These are phyloP conservation scores for Spatulosminthurus flaviceps DNA, from an alignment of 2,888 invertebrate genomes.

Conservation along the genomic window DNA sequence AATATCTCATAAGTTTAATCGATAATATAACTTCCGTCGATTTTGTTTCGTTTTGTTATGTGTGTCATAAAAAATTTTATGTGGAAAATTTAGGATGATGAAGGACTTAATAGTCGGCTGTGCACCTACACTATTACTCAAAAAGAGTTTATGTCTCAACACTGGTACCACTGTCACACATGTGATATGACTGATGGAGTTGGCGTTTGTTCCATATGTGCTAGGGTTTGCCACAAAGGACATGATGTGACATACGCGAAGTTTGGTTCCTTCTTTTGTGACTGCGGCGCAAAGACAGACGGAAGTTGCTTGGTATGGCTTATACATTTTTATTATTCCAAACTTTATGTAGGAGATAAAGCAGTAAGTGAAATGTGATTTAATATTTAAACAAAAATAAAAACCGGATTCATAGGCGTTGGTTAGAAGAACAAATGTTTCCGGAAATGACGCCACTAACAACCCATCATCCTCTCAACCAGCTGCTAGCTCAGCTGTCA, in stretches of 20 bases:
- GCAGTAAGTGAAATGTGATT: background rate
- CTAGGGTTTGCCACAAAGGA: slow-evolving; percentile 93
- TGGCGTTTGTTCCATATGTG: slow-evolving; percentile 97
- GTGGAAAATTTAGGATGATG: too few species aligned
- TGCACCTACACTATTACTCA: slow-evolving; percentile 97
- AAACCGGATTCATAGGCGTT: slow-evolving; percentile 35
- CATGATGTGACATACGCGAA: slow-evolving; percentile 98
- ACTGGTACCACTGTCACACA: slow-evolving; percentile 99
- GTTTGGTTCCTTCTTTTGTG: slow-evolving; percentile 99
- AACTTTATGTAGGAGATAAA: background rate
- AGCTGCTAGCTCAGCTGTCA: background rate
- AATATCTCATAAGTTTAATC: too few species aligned
- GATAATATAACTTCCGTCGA: too few species aligned
- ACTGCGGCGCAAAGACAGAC: slow-evolving; percentile 94
- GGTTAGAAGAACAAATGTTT: slow-evolving; percentile 33
- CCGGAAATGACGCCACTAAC: slow-evolving; percentile 16
- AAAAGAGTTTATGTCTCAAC: slow-evolving; percentile 96
- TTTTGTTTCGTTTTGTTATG: too few species aligned
- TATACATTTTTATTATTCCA: too few species aligned
- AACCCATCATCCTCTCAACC: background rate
- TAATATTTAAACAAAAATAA: background rate
- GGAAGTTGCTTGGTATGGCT: slow-evolving; percentile 74
- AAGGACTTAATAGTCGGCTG: slow-evolving; percentile 86
- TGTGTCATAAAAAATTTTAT: too few species aligned
- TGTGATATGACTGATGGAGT: slow-evolving; percentile 98